phyloP scores from a whole-genome alignment of 2,888 invertebrate species.

The Dascillus cervinus region DNA sequence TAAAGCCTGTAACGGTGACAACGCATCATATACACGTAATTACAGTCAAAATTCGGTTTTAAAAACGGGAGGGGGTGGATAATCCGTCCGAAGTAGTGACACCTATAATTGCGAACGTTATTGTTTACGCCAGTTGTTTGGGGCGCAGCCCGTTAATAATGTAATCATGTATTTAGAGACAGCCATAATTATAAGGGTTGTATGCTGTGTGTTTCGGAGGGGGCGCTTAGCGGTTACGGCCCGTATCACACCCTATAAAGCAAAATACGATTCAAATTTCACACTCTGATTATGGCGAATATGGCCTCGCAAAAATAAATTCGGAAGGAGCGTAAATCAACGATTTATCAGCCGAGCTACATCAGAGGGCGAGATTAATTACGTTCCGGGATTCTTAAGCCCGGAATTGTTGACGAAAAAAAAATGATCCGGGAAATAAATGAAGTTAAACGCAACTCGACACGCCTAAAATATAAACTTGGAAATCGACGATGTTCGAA shows the following conservation, averaged over 20 bases:
- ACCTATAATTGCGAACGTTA: constrained; percentile 14
- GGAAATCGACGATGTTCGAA: too few relatives aligned
- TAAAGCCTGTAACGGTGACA: constrained; percentile 6
- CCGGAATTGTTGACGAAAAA: constrained; percentile 11
- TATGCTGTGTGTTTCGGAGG: constrained; percentile 8
- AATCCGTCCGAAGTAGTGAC: too few relatives aligned
- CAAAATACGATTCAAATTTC: too few relatives aligned
- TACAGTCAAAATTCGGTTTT: too few relatives aligned
- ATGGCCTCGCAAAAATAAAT: too few relatives aligned
- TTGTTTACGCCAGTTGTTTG: constrained; percentile 14
- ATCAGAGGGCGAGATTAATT: constrained; percentile 14
- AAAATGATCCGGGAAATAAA: constrained; percentile 12
- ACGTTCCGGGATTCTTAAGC: constrained; percentile 6
- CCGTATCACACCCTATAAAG: constrained; percentile 12
- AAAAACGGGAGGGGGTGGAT: constrained; percentile 5
- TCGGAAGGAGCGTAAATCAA: constrained; percentile 6
- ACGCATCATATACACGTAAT: too few relatives aligned
- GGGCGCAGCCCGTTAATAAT: constrained; percentile 18
- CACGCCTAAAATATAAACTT: too few relatives aligned
- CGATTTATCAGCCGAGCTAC: constrained; percentile 13
- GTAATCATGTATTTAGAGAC: constrained; percentile 18
- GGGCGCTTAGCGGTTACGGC: constrained; percentile 11
- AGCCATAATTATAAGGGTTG: constrained; percentile 19
- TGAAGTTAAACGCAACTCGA: constrained; percentile 13
- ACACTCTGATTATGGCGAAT: too few relatives aligned